Evolutionary conservation across 2,113 vertebrate genomes (phyloP).

Genomic region (Erythrolamprus reginae): DNA sequence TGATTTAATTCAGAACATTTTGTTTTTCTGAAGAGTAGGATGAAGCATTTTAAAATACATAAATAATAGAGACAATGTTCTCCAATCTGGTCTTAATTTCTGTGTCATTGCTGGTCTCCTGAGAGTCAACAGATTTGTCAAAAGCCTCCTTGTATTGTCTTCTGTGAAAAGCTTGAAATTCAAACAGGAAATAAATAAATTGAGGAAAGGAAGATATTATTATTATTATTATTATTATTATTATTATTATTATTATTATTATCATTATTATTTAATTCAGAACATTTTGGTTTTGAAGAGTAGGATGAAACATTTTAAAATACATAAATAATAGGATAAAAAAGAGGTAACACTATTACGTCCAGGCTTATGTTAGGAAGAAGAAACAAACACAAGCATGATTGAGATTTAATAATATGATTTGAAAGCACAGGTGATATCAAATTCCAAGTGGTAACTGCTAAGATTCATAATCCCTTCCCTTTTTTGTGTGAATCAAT

Average conservation of each 20-base stretch:
- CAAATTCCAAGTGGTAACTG: not conserved
- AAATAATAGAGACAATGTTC: too few relatives aligned
- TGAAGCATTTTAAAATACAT: not conserved
- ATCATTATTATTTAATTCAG: not conserved
- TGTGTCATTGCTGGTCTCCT: not conserved
- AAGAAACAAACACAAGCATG: not conserved
- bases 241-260: too few relatives aligned
- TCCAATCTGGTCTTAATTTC: not conserved
- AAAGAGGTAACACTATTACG: not conserved
- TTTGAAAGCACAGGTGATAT: not conserved
- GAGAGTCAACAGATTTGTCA: not conserved
- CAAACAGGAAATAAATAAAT: not conserved
- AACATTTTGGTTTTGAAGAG: not conserved
- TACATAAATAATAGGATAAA: not conserved
- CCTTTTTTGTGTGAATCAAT: not conserved
- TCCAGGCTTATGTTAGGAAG: not conserved
- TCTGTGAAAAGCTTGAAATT: slow-evolving; percentile 2
- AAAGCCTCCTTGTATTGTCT: too few relatives aligned
- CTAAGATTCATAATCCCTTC: not conserved
- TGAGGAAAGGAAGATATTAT: not conserved
- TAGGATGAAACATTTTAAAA: not conserved
- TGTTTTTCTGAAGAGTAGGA: not conserved
- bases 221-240: too few relatives aligned
- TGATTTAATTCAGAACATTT: not conserved
- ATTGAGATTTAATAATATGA: not conserved